Evolutionary conservation across 2,797 vertebrate genomes (phyloP).

Genomic region (Galaxias olidus): DNA sequence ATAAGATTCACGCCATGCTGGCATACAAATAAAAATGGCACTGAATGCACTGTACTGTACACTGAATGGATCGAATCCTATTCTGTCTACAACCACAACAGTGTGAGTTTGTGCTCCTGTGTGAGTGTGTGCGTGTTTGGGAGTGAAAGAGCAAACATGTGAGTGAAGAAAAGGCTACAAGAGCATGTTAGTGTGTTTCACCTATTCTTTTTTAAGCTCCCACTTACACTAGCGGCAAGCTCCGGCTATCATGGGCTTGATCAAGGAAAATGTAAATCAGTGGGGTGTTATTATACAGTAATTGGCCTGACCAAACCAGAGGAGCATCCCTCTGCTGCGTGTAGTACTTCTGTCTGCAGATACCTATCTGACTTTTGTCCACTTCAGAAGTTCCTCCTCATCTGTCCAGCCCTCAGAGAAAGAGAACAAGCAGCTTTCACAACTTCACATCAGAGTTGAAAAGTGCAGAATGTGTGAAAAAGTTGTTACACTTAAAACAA

Average conservation of each 20-base stretch:
- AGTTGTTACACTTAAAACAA: not conserved
- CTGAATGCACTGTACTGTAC: too few species aligned
- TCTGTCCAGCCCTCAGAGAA: not conserved
- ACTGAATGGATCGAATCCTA: too few species aligned
- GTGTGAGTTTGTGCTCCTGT: not conserved
- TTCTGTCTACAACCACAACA: too few species aligned
- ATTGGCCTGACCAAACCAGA: conserved; percentile 12
- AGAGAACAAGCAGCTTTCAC: not conserved
- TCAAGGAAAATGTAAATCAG: conserved; percentile 65
- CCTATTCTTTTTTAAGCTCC: conserved; percentile 2
- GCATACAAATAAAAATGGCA: too few species aligned
- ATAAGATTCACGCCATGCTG: too few species aligned
- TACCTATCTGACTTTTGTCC: conserved; percentile 37
- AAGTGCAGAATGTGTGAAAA: not conserved
- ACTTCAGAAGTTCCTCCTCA: not conserved
- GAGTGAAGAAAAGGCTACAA: not conserved
- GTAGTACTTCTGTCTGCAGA: conserved; percentile 37
- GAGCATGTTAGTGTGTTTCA: not conserved
- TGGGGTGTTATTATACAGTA: conserved; percentile 36
- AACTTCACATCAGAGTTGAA: not conserved
- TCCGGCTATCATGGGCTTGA: conserved; percentile 51
- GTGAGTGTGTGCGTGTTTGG: not conserved
- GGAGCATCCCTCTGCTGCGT: conserved; percentile 1
- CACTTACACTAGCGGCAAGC: conserved; percentile 37
- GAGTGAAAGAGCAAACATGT: not conserved